These are phyloP conservation scores for Aythya baeri DNA, from an alignment of 2,113 vertebrate genomes.

Conservation along the genomic window DNA sequence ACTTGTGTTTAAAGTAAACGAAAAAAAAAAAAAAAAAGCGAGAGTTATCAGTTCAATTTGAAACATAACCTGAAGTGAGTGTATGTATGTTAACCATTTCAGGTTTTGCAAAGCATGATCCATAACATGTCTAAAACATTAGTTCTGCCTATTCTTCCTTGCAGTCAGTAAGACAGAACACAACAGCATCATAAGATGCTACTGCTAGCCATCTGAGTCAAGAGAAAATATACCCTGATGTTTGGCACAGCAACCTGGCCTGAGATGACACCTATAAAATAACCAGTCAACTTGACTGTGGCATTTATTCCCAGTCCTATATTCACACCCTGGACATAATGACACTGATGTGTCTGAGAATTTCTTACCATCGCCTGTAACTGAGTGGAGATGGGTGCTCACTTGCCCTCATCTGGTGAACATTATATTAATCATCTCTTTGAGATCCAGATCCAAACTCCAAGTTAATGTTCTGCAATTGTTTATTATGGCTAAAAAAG, in stretches of 20 bases:
- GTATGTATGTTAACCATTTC: background rate
- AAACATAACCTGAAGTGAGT: constrained; percentile 22
- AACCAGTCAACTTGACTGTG: background rate
- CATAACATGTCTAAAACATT: background rate
- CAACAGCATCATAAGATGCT: background rate
- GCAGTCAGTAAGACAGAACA: background rate
- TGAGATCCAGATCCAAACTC: background rate
- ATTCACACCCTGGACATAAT: background rate
- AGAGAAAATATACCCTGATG: background rate
- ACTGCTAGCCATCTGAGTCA: rapidly evolving
- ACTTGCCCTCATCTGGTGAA: background rate
- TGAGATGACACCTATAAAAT: background rate
- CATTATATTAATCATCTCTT: background rate
- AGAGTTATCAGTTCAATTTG: constrained; percentile 10
- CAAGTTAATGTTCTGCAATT: background rate
- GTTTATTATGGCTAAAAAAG: background rate
- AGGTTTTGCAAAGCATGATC: background rate
- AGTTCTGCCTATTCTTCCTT: background rate
- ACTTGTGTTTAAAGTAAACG: background rate
- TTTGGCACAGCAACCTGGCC: background rate
- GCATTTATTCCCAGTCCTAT: background rate
- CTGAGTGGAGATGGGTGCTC: background rate
- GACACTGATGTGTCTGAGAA: background rate
- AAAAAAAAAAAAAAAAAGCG: background rate
- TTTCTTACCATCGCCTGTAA: background rate